Evolutionary conservation across 2,888 invertebrate species (phyloP).

Genomic region (Dicroscelio sp.): DNA sequence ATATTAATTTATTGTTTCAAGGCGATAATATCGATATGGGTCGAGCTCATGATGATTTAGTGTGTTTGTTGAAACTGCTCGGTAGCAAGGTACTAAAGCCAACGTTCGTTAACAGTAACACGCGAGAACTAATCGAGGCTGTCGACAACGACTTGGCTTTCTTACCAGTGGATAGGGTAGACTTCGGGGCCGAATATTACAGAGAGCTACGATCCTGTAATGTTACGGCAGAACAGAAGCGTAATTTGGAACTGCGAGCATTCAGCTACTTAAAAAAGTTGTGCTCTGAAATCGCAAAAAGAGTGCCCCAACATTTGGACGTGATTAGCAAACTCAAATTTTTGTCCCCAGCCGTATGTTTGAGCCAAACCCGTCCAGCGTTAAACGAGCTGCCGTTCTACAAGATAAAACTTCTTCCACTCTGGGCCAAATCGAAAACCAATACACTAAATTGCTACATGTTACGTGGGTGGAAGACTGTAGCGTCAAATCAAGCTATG

Average conservation of each 20-base stretch:
- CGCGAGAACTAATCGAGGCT: slow-evolving; percentile 13
- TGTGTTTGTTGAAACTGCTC: slow-evolving; percentile 40
- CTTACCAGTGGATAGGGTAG: slow-evolving; percentile 43
- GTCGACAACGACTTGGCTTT: slow-evolving; percentile 61
- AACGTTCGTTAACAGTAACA: slow-evolving; percentile 28
- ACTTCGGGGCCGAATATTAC: slow-evolving; percentile 72
- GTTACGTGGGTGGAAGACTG: slow-evolving; percentile 30
- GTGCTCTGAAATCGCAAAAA: slow-evolving; percentile 28
- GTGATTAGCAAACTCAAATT: not conserved
- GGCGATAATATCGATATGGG: slow-evolving; percentile 54
- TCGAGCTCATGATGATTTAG: slow-evolving; percentile 51
- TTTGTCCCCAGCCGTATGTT: slow-evolving; percentile 52
- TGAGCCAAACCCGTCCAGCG: slow-evolving; percentile 50
- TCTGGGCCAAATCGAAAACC: slow-evolving; percentile 47
- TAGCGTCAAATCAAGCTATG: slow-evolving; percentile 24
- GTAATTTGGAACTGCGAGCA: slow-evolving; percentile 51
- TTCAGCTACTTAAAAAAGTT: slow-evolving; percentile 42
- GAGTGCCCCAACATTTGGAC: slow-evolving; percentile 51
- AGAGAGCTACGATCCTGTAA: not conserved
- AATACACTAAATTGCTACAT: slow-evolving; percentile 49
- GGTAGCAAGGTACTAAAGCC: slow-evolving; percentile 66
- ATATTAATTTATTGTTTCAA: slow-evolving; percentile 64
- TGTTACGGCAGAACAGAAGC: slow-evolving; percentile 9
- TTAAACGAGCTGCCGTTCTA: slow-evolving; percentile 48
- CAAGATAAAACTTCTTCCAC: not conserved